These are phyloP conservation scores for Neomonachus schauinslandi DNA, from an alignment of 2,113 vertebrate genomes.

Conservation along the genomic window DNA sequence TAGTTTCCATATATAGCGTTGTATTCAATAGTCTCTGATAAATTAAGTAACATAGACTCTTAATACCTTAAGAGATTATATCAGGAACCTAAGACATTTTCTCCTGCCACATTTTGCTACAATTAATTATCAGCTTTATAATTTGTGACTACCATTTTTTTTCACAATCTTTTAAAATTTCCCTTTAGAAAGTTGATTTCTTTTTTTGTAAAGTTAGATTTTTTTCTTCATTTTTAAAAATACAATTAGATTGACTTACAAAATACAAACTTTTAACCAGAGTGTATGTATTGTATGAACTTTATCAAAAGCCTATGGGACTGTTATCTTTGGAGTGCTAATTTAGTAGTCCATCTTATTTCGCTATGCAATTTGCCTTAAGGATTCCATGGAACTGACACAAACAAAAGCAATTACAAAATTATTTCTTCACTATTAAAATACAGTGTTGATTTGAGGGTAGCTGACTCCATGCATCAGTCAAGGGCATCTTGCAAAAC, in stretches of 20 bases:
- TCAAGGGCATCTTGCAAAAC: conserved; percentile 66
- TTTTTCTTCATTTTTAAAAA: not conserved
- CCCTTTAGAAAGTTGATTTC: not conserved
- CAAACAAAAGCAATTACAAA: conserved; percentile 32
- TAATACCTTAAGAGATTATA: not conserved
- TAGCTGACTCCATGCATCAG: not conserved
- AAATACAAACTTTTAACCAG: not conserved
- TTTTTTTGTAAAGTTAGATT: not conserved
- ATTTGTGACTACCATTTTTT: not conserved
- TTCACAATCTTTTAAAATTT: not conserved
- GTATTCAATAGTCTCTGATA: not conserved
- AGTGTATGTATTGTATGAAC: not conserved
- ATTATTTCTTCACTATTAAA: conserved; percentile 37
- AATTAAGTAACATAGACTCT: not conserved
- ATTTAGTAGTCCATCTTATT: not conserved
- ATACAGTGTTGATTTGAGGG: conserved; percentile 43
- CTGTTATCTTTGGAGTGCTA: not conserved
- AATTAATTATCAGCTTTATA: not conserved
- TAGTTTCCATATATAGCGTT: not conserved
- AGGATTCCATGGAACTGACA: not conserved
- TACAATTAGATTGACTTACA: not conserved
- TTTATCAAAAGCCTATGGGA: not conserved
- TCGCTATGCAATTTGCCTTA: not conserved
- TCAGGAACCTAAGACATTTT: not conserved
- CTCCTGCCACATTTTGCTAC: not conserved